Evolutionary conservation across 2,113 vertebrate genomes (phyloP).

Genomic region (Danionella cerebrum): DNA sequence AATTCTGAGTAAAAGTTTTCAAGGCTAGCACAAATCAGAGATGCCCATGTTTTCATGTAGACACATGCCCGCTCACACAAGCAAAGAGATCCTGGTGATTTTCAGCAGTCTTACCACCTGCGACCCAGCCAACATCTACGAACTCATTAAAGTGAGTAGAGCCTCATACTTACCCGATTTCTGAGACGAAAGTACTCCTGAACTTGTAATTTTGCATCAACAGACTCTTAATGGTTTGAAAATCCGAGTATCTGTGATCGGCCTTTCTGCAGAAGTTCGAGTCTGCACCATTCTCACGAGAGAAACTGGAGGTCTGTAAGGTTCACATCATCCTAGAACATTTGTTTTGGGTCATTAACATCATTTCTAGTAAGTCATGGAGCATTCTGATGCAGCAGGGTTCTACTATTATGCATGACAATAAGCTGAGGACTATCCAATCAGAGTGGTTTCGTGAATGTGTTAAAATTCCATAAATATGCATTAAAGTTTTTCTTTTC

Average conservation of each 20-base stretch:
- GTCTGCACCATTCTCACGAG: conserved; percentile 87
- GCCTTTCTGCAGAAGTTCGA: conserved; percentile 89
- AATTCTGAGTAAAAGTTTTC: no score
- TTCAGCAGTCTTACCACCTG: conserved; percentile 96
- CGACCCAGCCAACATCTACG: conserved; percentile 91
- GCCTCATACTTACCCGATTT: no score
- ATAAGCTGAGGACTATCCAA: no score
- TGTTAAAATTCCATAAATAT: no score
- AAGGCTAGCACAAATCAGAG: no score
- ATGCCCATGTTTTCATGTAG: conserved; percentile 50
- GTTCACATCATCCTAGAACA: no score
- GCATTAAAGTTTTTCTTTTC: no score
- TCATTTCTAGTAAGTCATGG: no score
- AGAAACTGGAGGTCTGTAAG: conserved; percentile 86
- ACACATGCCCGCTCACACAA: conserved; percentile 95
- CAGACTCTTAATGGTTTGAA: conserved; percentile 84
- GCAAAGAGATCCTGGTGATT: conserved; percentile 87
- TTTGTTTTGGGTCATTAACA: no score
- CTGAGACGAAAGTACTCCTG: no score
- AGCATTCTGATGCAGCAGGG: no score
- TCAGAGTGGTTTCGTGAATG: no score
- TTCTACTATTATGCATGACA: background rate
- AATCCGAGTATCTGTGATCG: conserved; percentile 90
- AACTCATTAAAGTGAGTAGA: conserved; percentile 86
- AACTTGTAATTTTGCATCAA: background rate